phyloP scores from a whole-genome alignment of 2,888 invertebrate species.

The Exocentrus adspersus region DNA sequence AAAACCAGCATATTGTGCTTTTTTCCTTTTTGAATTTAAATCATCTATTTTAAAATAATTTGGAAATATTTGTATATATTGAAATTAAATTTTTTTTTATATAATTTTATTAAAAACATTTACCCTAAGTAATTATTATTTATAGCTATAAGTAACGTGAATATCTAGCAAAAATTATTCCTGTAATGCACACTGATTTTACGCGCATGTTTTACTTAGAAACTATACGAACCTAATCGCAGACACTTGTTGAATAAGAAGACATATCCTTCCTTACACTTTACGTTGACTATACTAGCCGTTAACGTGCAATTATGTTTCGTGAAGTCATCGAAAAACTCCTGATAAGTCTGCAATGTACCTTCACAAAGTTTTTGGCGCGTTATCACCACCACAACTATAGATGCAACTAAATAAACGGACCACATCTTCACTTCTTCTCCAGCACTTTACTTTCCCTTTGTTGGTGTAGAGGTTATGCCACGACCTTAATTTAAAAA shows the following conservation, averaged over 20 bases:
- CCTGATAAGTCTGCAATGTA: not conserved
- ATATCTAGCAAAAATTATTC: too few relatives aligned
- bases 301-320: conserved; percentile 1
- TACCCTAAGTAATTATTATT: not conserved
- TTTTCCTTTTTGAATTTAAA: too few relatives aligned
- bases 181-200: too few relatives aligned
- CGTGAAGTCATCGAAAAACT: not conserved
- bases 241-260: not conserved
- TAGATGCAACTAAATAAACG: not conserved
- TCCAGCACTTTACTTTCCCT: not conserved
- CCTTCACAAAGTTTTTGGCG: not conserved
- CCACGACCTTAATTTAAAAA: not conserved
- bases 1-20: too few relatives aligned
- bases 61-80: not conserved
- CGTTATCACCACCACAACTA: not conserved
- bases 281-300: not conserved
- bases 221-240: not conserved
- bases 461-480: not conserved
- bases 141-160: not conserved
- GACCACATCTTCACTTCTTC: not conserved
- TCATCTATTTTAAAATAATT: not conserved
- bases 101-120: not conserved
- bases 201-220: too few relatives aligned
- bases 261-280: not conserved
- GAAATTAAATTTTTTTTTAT: not conserved